Conservation (phyloP, 37 sponge, comb jelly and placozoan species). For the Spongilla lacustris region DNA sequence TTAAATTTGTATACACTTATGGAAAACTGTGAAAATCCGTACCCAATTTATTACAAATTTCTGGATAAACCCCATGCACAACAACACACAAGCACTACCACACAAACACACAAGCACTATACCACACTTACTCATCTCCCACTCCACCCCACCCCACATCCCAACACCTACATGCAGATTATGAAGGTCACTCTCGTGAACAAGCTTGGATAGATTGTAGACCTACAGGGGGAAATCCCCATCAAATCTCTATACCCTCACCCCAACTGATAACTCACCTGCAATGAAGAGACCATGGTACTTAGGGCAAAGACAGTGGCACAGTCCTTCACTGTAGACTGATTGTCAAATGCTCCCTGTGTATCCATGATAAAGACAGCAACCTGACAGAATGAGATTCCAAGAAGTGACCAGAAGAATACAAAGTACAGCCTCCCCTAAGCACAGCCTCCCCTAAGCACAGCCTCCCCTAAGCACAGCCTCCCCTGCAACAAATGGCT, state of each 20-base stretch:
- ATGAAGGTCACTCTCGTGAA: constrained; percentile 96
- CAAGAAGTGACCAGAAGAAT: too few relatives aligned
- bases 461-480: too few relatives aligned
- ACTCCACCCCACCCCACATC: neutral
- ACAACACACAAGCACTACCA: too few relatives aligned
- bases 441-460: too few relatives aligned
- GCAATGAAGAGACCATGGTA: constrained; percentile 94
- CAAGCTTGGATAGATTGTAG: constrained; percentile 75
- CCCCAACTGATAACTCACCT: constrained; percentile 36
- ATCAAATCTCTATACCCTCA: neutral
- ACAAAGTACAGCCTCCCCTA: too few relatives aligned
- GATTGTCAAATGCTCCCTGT: constrained; percentile 98
- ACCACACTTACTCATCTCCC: too few relatives aligned
- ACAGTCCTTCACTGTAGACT: constrained; percentile 94
- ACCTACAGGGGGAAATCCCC: constrained; percentile 40
- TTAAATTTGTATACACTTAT: too few relatives aligned
- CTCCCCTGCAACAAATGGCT: too few relatives aligned
- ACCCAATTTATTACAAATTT: too few relatives aligned
- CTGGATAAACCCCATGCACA: too few relatives aligned
- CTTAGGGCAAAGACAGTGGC: constrained; percentile 98
- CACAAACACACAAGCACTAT: too few relatives aligned
- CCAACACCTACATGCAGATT: constrained; percentile 82
- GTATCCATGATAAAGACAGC: constrained; percentile 97
- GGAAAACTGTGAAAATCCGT: too few relatives aligned
- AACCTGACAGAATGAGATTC: constrained; percentile 56